Evolutionary conservation across 2,113 vertebrate genomes (phyloP).

Genomic region (Riparia riparia): DNA sequence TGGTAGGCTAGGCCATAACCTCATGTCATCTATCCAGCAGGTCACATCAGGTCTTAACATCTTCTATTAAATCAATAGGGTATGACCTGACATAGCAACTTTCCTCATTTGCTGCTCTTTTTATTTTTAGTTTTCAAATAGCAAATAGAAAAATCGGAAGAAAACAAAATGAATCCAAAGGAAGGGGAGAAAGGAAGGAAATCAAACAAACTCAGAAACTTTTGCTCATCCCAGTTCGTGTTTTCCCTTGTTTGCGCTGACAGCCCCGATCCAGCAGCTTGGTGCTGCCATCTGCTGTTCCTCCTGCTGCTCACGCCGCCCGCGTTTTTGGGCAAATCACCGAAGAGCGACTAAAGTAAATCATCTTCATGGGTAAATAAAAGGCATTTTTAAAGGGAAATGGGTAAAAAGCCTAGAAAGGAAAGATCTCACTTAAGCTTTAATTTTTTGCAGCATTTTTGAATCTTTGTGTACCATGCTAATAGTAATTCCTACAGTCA

Average conservation of each 20-base stretch:
- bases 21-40: slow-evolving; percentile 20
- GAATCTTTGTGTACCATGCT: not conserved
- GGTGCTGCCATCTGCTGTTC: slow-evolving; percentile 76
- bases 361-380: not conserved
- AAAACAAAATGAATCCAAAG: not conserved
- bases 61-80: not conserved
- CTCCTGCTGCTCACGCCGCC: not conserved
- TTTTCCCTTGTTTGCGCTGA: not conserved
- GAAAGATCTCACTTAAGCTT: not conserved
- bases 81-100: not conserved
- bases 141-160: not conserved
- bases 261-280: not conserved
- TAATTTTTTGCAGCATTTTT: not conserved
- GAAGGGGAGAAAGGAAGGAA: not conserved
- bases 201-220: not conserved
- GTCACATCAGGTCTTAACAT: slow-evolving; percentile 39
- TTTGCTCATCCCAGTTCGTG: accelerated
- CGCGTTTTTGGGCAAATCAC: not conserved
- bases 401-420: not conserved
- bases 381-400: not conserved
- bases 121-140: not conserved
- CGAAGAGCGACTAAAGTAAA: not conserved
- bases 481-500: not conserved
- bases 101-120: not conserved
- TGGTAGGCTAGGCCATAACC: slow-evolving; percentile 33